phyloP scores from a whole-genome alignment of 2,113 vertebrate species.

The Carassius auratus region DNA sequence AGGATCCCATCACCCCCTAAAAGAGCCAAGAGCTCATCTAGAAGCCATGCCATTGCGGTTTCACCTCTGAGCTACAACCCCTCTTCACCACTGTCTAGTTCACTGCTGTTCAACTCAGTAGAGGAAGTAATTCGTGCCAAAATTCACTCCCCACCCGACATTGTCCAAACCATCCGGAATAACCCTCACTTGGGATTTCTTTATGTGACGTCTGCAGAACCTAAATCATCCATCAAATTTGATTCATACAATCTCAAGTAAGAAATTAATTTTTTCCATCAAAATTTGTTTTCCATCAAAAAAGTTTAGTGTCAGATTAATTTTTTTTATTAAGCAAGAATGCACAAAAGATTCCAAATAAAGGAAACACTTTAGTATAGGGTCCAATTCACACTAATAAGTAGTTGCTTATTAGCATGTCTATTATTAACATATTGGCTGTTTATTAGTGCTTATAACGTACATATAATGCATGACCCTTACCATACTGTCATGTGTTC shows the following conservation, averaged over 20 bases:
- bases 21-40: constrained; percentile 54
- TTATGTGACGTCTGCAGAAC: constrained; percentile 74
- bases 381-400: too few species aligned
- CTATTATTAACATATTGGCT: too few species aligned
- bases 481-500: too few species aligned
- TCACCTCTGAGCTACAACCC: constrained; percentile 42
- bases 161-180: constrained; percentile 72
- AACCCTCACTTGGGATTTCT: constrained; percentile 80
- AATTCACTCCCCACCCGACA: constrained; percentile 71
- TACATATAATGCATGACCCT: too few species aligned
- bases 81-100: constrained; percentile 28
- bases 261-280: constrained; percentile 29
- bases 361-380: too few species aligned
- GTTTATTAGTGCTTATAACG: too few species aligned
- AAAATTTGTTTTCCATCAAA: too few species aligned
- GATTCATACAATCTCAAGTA: constrained; percentile 77
- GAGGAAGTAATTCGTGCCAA: constrained; percentile 77
- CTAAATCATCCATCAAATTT: constrained; percentile 74
- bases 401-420: too few species aligned
- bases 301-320: neutral
- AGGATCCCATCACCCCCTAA: constrained; percentile 63
- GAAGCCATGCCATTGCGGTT: constrained; percentile 52
- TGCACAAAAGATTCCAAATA: too few species aligned
- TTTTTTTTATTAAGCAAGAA: neutral
- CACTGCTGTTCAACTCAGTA: constrained; percentile 59